Evolutionary conservation across 2,113 vertebrate genomes (phyloP).

Genomic region (Phyllopteryx taeniolatus): DNA sequence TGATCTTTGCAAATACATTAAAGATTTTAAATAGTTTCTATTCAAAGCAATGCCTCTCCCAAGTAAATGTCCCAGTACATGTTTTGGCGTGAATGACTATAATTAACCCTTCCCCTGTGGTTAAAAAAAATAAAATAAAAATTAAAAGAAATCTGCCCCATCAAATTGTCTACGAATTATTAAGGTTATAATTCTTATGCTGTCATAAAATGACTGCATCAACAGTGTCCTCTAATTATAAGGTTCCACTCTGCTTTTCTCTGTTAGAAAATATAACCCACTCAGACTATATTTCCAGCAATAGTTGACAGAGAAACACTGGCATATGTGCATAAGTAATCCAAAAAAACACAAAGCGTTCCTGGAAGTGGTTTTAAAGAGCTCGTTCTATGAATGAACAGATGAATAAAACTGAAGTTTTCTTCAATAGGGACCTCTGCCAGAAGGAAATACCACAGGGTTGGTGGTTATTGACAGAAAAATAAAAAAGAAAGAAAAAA

Average conservation of each 20-base stretch:
- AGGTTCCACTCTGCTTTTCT: constrained; percentile 9
- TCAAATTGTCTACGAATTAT: constrained; percentile 45
- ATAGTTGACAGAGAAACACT: constrained; percentile 30
- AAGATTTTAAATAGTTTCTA: constrained; percentile 1
- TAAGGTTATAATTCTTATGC: constrained; percentile 39
- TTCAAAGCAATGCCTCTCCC: neutral
- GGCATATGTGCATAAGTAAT: constrained; percentile 44
- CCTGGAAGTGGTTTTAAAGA: constrained; percentile 42
- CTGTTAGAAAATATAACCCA: neutral
- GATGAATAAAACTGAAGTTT: constrained; percentile 54
- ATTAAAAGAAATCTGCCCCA: constrained; percentile 21
- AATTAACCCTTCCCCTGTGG: constrained; percentile 45
- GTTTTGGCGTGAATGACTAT: constrained; percentile 41
- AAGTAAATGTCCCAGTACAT: constrained; percentile 19
- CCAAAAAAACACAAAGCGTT: constrained; percentile 48
- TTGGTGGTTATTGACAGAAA: neutral
- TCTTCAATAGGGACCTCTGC: constrained; percentile 51
- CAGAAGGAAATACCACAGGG: constrained; percentile 11
- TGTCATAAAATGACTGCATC: constrained; percentile 9
- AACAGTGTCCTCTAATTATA: constrained; percentile 11
- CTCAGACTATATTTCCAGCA: constrained; percentile 35
- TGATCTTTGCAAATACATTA: neutral
- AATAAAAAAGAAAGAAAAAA: constrained; percentile 39
- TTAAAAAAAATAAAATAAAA: constrained; percentile 11
- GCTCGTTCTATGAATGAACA: constrained; percentile 51